These are phyloP conservation scores for Paedocypris sp. DNA, from an alignment of 2,113 vertebrate species.

Conservation along the genomic window DNA sequence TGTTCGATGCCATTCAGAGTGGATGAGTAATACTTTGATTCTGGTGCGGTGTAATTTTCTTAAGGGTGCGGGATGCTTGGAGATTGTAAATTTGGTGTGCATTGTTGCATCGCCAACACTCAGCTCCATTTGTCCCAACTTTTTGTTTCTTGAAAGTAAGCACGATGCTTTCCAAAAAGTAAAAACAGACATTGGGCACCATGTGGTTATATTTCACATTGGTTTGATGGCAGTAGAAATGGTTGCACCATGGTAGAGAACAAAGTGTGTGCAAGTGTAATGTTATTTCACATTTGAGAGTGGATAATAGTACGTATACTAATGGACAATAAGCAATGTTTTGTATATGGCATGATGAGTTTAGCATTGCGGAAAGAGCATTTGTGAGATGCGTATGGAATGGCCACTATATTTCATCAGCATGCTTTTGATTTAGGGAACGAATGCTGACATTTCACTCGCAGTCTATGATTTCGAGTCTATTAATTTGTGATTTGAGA, in stretches of 20 bases:
- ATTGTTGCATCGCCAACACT: background rate
- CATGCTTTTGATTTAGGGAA: too few relatives aligned
- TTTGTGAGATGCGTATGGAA: too few relatives aligned
- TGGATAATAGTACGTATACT: too few relatives aligned
- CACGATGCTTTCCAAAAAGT: slow-evolving; percentile 6
- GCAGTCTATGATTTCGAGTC: too few relatives aligned
- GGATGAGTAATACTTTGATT: background rate
- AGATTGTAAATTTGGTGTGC: background rate
- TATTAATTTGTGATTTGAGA: too few relatives aligned
- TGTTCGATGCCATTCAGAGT: background rate
- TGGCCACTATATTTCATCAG: too few relatives aligned
- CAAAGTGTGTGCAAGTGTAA: too few relatives aligned
- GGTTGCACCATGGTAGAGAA: background rate
- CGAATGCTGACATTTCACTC: too few relatives aligned
- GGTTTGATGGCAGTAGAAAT: background rate
- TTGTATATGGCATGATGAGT: too few relatives aligned
- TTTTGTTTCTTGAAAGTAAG: background rate
- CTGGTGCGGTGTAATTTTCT: background rate
- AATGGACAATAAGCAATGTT: background rate
- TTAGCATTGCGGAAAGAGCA: too few relatives aligned
- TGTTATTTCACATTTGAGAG: too few relatives aligned
- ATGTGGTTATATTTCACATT: too few relatives aligned
- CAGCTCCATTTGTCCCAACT: background rate
- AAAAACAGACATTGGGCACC: slow-evolving; percentile 7
- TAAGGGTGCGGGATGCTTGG: background rate